Conservation (phyloP, 1,140 invertebrate species). For the Drosophila insularis region DNA sequence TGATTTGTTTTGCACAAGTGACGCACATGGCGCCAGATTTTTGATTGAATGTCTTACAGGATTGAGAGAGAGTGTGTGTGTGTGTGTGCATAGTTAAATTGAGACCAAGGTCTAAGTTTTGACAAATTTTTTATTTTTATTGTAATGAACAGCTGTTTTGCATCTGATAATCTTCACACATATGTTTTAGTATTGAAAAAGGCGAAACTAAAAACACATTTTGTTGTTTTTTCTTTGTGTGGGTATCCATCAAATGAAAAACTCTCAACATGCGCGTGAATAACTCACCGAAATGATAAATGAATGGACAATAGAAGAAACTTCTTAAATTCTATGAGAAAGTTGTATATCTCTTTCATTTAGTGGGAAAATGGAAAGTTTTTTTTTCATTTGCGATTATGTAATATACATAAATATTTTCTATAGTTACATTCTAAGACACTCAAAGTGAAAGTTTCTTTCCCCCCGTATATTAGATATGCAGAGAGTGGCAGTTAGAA, state of each 20-base stretch:
- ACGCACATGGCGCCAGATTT: conserved; percentile 55
- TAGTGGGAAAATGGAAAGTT: conserved; percentile 40
- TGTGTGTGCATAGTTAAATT: background rate
- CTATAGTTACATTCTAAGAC: conserved; percentile 52
- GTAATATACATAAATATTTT: conserved; percentile 59
- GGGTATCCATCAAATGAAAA: conserved; percentile 54
- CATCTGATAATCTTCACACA: conserved; percentile 47
- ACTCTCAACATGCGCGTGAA: conserved; percentile 34
- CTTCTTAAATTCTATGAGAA: conserved; percentile 27
- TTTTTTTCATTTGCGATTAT: conserved; percentile 37
- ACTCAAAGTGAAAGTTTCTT: conserved; percentile 68
- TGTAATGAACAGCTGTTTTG: conserved; percentile 52
- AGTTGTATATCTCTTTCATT: too few species aligned
- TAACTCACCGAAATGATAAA: conserved; percentile 66
- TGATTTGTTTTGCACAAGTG: conserved; percentile 75
- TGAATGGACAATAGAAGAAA: conserved; percentile 60
- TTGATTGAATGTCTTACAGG: conserved; percentile 39
- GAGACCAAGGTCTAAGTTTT: conserved; percentile 9
- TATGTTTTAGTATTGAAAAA: conserved; percentile 35
- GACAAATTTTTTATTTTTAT: background rate
- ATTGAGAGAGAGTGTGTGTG: background rate
- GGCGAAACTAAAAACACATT: background rate
- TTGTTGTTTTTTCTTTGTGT: background rate
- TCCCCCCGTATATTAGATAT: background rate
- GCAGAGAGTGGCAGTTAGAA: too few species aligned